phyloP scores from a whole-genome alignment of 1,140 invertebrate genomes.

The Rhopalosiphum padi region DNA sequence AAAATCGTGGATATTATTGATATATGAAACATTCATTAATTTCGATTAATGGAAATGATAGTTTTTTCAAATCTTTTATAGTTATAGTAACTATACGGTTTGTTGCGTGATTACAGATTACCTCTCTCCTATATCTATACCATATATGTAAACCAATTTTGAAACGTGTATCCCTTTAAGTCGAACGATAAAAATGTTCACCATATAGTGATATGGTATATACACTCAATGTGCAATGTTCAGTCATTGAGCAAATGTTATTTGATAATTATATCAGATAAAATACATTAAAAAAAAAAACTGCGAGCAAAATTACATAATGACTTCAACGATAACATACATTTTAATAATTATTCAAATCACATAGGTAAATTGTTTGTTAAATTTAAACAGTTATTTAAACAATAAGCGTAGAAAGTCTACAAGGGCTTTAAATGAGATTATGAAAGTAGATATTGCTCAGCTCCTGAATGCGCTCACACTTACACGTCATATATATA shows the following conservation, averaged over 20 bases:
- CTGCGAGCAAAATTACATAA: background rate
- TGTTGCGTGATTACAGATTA: background rate
- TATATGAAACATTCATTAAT: background rate
- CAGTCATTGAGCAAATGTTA: background rate
- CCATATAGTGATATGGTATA: background rate
- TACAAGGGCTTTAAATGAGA: constrained; percentile 23
- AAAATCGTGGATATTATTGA: background rate
- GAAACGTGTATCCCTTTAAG: background rate
- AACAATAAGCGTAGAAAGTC: constrained; percentile 39
- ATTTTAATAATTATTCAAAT: constrained; percentile 16
- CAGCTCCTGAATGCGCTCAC: background rate
- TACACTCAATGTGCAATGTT: background rate
- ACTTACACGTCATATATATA: background rate
- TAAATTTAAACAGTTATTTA: constrained; percentile 16
- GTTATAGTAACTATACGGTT: background rate
- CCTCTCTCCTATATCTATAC: background rate
- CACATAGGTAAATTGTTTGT: constrained; percentile 11
- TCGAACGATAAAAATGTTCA: background rate
- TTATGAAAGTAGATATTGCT: constrained; percentile 40
- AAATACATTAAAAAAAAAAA: background rate
- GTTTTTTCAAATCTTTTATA: background rate
- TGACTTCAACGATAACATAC: background rate
- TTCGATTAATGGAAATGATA: background rate
- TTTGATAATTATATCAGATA: background rate
- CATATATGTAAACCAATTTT: background rate